These are phyloP conservation scores for Bombus superbus DNA, from an alignment of 1,140 invertebrate genomes.

Conservation along the genomic window DNA sequence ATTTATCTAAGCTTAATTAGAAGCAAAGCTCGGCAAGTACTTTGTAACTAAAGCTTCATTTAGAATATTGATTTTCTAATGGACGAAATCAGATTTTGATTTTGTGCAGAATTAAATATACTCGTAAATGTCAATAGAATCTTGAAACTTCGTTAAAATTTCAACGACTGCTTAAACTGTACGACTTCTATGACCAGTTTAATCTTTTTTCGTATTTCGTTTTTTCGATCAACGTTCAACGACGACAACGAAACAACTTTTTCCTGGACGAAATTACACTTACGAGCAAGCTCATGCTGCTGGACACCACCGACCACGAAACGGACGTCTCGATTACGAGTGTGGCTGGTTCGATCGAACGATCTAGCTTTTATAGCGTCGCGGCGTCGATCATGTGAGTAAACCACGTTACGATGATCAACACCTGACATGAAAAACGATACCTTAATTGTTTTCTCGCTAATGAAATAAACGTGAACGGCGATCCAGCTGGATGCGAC, in stretches of 20 bases:
- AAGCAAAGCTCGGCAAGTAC: too few species aligned
- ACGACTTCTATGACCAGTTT: too few species aligned
- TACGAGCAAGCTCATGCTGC: slow-evolving; percentile 64
- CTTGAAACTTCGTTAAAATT: too few species aligned
- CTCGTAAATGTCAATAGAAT: too few species aligned
- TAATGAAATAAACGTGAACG: not conserved
- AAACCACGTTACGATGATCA: slow-evolving; percentile 43
- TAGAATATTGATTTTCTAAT: too few species aligned
- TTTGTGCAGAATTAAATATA: too few species aligned
- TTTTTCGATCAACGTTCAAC: too few species aligned
- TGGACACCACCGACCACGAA: slow-evolving; percentile 49
- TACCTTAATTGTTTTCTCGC: slow-evolving; percentile 29
- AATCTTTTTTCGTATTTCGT: too few species aligned
- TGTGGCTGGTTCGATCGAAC: slow-evolving; percentile 54
- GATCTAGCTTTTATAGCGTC: slow-evolving; percentile 67
- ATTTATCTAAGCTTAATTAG: too few species aligned
- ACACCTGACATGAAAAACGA: slow-evolving; percentile 21
- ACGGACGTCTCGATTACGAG: slow-evolving; percentile 52
- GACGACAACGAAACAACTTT: not conserved
- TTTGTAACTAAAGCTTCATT: too few species aligned
- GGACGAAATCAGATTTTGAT: too few species aligned
- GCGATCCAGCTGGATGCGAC: not conserved
- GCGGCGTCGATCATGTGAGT: slow-evolving; percentile 19
- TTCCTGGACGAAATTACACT: slow-evolving; percentile 47
- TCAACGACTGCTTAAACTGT: too few species aligned